Percentiles rank a stretch among this genome's conserved stretches.
Evolutionary conservation across 1,140 invertebrate genomes (phyloP).

Genomic region (Cyclina sinensis): DNA sequence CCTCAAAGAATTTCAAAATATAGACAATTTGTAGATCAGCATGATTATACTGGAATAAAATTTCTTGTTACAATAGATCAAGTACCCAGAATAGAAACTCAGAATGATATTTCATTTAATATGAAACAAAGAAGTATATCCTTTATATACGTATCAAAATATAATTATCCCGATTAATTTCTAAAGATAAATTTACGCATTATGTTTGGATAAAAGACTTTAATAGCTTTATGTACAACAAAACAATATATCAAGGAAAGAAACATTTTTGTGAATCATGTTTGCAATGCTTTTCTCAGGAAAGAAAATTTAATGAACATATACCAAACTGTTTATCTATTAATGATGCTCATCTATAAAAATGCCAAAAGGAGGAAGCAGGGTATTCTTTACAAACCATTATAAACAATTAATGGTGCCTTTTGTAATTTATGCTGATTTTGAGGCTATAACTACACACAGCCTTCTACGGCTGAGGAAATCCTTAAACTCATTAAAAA

Average conservation of each 20-base stretch:
- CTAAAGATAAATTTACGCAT: too few relatives aligned
- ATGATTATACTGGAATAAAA: neutral
- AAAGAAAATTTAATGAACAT: neutral
- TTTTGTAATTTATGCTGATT: neutral
- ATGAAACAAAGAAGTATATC: too few relatives aligned
- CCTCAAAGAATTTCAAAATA: neutral
- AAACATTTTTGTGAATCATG: neutral
- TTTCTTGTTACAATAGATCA: neutral
- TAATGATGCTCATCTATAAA: neutral
- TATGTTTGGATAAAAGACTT: too few relatives aligned
- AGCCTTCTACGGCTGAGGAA: too few relatives aligned
- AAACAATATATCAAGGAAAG: neutral
- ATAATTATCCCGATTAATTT: too few relatives aligned
- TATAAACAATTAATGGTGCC: neutral
- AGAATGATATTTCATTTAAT: neutral
- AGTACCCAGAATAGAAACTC: neutral
- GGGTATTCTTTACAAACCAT: neutral
- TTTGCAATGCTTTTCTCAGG: neutral
- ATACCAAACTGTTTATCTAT: neutral
- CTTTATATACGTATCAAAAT: too few relatives aligned
- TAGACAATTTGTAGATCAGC: too few relatives aligned
- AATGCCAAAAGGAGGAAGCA: too few relatives aligned
- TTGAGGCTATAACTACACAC: neutral
- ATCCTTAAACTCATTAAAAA: neutral
- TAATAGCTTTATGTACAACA: too few relatives aligned